Evolutionary conservation across 2,888 invertebrate genomes (phyloP).

Genomic region (Hoplodrina ambigua): DNA sequence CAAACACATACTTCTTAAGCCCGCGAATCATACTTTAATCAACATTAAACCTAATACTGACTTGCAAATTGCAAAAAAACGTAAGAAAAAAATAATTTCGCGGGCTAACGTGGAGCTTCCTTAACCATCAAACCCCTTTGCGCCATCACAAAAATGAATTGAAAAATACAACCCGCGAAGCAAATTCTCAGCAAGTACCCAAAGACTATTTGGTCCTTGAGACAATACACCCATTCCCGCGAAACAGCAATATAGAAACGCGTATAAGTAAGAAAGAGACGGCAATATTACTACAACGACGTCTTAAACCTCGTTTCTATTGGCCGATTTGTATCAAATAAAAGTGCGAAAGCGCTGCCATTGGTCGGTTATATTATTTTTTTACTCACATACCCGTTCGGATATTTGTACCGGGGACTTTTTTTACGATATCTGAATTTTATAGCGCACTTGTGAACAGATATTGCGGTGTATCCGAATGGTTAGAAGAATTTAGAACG

Average conservation of each 20-base stretch:
- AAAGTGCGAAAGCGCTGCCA: constrained; percentile 67
- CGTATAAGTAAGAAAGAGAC: constrained; percentile 74
- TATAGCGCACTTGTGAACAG: constrained; percentile 67
- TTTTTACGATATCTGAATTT: constrained; percentile 71
- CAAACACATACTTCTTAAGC: too few species aligned
- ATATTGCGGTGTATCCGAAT: constrained; percentile 66
- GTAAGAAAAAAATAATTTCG: too few species aligned
- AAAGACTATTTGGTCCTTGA: constrained; percentile 54
- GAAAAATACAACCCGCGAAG: constrained; percentile 29
- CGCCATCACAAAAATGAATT: constrained; percentile 27
- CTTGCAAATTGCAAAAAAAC: too few species aligned
- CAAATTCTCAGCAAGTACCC: constrained; percentile 25
- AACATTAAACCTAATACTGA: too few species aligned
- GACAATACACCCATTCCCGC: constrained; percentile 59
- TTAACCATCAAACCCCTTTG: constrained; percentile 27
- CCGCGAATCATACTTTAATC: too few species aligned
- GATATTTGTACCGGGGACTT: constrained; percentile 56
- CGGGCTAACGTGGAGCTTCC: too few species aligned
- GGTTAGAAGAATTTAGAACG: constrained; percentile 52
- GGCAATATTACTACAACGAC: constrained; percentile 69
- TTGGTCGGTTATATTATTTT: constrained; percentile 69
- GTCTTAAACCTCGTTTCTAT: constrained; percentile 75
- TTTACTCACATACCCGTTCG: constrained; percentile 51
- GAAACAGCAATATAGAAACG: constrained; percentile 58
- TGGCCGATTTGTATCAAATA: constrained; percentile 76